Conservation (phyloP, 1,140 invertebrate genomes). For the Bombyx mandarina region DNA sequence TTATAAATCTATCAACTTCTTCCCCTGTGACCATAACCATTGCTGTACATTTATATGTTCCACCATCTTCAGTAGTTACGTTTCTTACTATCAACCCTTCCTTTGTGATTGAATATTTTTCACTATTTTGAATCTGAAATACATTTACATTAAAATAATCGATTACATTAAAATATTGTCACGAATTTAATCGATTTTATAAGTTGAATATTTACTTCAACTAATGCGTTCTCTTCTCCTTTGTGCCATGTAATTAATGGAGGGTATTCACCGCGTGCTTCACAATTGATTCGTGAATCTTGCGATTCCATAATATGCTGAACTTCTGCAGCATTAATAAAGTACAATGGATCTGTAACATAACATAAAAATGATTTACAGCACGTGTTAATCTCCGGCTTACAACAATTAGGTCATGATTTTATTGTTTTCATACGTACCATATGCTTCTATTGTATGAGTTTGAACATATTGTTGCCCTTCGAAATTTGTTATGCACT, state of each 20-base stretch:
- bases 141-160: background rate
- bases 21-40: slow-evolving; percentile 31
- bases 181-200: too few species aligned
- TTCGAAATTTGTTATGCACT: slow-evolving; percentile 35
- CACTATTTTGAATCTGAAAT: slow-evolving; percentile 34
- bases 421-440: slow-evolving; percentile 20
- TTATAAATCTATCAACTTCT: slow-evolving; percentile 35
- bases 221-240: slow-evolving; percentile 1
- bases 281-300: slow-evolving; percentile 36
- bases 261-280: slow-evolving; percentile 31
- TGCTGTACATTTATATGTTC: slow-evolving; percentile 42
- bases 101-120: slow-evolving; percentile 36
- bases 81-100: slow-evolving; percentile 38
- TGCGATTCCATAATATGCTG: slow-evolving; percentile 34
- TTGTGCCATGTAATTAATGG: slow-evolving; percentile 32
- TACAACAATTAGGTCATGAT: background rate
- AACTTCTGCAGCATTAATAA: slow-evolving; percentile 29
- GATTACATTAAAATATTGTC: background rate
- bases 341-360: slow-evolving; percentile 37
- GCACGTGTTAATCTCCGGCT: background rate
- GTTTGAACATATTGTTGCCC: slow-evolving; percentile 22
- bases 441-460: slow-evolving; percentile 36
- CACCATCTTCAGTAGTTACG: slow-evolving; percentile 36
- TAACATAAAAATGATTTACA: background rate
- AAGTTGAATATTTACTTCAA: background rate